Evolutionary conservation across 2,888 invertebrate species (phyloP).

Genomic region (Calliopum simillimum): DNA sequence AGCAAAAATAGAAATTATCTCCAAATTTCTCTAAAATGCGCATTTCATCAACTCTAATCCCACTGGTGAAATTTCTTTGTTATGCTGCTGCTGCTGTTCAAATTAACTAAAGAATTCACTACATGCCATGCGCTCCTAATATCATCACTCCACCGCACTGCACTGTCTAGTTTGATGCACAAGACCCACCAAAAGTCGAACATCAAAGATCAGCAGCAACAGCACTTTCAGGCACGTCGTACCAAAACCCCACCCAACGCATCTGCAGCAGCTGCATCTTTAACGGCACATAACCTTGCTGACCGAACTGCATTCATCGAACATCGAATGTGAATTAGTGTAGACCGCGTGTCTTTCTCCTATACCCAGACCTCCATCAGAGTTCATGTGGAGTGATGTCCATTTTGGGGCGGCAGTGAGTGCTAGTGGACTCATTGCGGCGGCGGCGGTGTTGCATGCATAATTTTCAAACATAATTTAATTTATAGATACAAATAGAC

Average conservation of each 20-base stretch:
- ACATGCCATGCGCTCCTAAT: neutral
- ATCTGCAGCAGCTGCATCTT: conserved; percentile 10
- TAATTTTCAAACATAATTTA: conserved; percentile 66
- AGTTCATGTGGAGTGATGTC: no score
- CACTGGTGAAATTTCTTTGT: neutral
- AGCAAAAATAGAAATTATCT: no score
- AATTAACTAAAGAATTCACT: neutral
- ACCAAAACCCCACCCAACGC: neutral
- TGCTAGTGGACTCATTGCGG: neutral
- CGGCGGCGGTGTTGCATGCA: conserved; percentile 62
- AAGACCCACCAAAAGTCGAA: conserved; percentile 27
- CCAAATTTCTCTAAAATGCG: neutral
- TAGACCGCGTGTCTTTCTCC: conserved; percentile 57
- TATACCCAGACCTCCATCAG: conserved; percentile 2
- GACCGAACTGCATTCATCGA: conserved; percentile 67
- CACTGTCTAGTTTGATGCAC: conserved; percentile 27
- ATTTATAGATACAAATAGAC: conserved; percentile 60
- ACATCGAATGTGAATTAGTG: conserved; percentile 68
- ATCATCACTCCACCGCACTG: neutral
- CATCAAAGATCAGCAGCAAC: conserved; percentile 24
- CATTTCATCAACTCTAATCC: neutral
- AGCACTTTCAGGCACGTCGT: neutral
- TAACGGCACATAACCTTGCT: conserved; percentile 62
- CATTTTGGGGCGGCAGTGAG: neutral
- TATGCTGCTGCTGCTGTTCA: conserved; percentile 12